Evolutionary conservation across 1,140 invertebrate species (phyloP).

Genomic region (Drosophila hydei): DNA sequence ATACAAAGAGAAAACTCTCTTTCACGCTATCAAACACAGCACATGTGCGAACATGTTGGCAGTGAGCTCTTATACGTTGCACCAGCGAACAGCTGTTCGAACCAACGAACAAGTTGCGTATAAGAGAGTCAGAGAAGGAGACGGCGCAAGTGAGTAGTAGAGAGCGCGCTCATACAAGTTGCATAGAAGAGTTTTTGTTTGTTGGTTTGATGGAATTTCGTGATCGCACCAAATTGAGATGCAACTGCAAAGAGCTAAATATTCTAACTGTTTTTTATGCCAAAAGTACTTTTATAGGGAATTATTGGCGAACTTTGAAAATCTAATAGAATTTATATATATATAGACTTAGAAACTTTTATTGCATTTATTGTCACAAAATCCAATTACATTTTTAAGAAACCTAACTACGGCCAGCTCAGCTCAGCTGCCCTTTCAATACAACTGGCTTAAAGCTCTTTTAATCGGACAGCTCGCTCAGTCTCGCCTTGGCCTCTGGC

Average conservation of each 20-base stretch:
- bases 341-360: no score
- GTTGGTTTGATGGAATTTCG: constrained; percentile 34
- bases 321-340: no score
- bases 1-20: constrained; percentile 4
- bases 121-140: constrained; percentile 47
- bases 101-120: constrained; percentile 56
- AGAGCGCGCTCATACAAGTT: constrained; percentile 24
- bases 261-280: neutral
- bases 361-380: neutral
- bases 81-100: constrained; percentile 64
- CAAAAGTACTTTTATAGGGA: constrained; percentile 1
- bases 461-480: neutral
- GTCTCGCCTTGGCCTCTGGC: neutral
- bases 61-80: constrained; percentile 50
- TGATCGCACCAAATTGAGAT: constrained; percentile 42
- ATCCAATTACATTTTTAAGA: no score
- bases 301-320: no score
- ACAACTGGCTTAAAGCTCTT: neutral
- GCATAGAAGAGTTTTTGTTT: constrained; percentile 31
- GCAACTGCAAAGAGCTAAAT: neutral
- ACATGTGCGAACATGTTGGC: constrained; percentile 60
- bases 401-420: no score
- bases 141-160: neutral
- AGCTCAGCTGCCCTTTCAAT: no score
- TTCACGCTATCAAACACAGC: constrained; percentile 13